Conservation (phyloP, 2,113 vertebrate species). For the Chamaea fasciata region DNA sequence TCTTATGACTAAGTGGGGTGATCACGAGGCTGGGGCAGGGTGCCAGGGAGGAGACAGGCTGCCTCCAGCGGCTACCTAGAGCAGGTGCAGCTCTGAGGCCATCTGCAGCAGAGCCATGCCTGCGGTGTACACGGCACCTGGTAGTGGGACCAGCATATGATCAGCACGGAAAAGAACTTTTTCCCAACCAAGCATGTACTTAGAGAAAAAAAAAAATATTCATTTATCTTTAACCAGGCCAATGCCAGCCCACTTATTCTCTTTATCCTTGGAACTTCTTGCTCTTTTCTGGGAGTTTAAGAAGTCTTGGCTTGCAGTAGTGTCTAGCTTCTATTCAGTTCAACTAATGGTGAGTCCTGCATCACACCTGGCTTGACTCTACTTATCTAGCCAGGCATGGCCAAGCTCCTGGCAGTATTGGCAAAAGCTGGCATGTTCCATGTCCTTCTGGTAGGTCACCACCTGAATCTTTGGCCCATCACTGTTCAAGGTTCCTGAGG, state of each 20-base stretch:
- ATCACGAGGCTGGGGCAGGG: not conserved
- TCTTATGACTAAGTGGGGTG: fast-evolving
- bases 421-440: not conserved
- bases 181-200: not conserved
- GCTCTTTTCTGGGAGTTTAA: not conserved
- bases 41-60: not conserved
- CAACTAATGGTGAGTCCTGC: not conserved
- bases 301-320: not conserved
- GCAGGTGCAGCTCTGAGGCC: not conserved
- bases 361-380: fast-evolving
- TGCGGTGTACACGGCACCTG: not conserved
- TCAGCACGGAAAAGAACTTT: not conserved
- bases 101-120: not conserved
- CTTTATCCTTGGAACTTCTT: not conserved
- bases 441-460: not conserved
- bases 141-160: not conserved
- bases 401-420: not conserved
- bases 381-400: not conserved
- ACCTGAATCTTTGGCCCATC: not conserved
- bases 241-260: not conserved
- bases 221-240: not conserved
- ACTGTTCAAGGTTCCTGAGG: not conserved
- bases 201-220: not conserved
- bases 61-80: not conserved
- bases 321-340: not conserved